phyloP scores from a whole-genome alignment of 2,113 vertebrate species.

The Seriola dumerili region DNA sequence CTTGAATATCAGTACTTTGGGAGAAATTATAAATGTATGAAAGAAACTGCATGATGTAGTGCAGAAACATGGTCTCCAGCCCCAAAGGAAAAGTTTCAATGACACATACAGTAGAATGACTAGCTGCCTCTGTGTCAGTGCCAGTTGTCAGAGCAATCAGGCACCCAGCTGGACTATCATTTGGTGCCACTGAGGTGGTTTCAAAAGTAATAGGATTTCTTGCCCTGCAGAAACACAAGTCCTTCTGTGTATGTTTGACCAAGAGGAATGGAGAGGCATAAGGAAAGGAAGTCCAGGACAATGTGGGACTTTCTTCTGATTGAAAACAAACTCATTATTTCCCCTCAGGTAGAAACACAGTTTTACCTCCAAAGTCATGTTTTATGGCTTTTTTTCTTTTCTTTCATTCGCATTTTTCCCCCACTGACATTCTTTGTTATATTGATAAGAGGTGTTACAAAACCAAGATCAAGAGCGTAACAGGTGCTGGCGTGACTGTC shows the following conservation, averaged over 20 bases:
- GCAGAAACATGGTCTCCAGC: constrained; percentile 9
- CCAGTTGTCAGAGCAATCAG: constrained; percentile 78
- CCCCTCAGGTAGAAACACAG: constrained; percentile 57
- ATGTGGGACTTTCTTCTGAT: constrained; percentile 62
- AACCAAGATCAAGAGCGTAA: not conserved
- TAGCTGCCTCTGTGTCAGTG: constrained; percentile 59
- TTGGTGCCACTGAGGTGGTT: constrained; percentile 77
- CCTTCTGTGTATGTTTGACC: constrained; percentile 71
- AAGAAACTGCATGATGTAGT: constrained; percentile 15
- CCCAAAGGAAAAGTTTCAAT: constrained; percentile 36
- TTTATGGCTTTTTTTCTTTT: constrained; percentile 12
- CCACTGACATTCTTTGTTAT: not conserved
- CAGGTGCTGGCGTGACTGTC: not conserved
- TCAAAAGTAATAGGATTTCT: constrained; percentile 82
- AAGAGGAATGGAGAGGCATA: constrained; percentile 63
- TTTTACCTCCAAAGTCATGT: constrained; percentile 47
- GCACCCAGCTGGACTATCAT: constrained; percentile 79
- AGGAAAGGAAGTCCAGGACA: constrained; percentile 56
- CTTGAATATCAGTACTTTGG: not conserved
- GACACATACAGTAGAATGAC: constrained; percentile 50
- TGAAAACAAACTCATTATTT: constrained; percentile 76
- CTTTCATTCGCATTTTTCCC: constrained; percentile 26
- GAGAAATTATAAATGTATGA: constrained; percentile 14
- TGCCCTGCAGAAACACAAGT: constrained; percentile 74
- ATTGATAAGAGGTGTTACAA: constrained; percentile 11